Evolutionary conservation across 2,797 vertebrate species (phyloP).

Genomic region (Hozukius guyotensis): DNA sequence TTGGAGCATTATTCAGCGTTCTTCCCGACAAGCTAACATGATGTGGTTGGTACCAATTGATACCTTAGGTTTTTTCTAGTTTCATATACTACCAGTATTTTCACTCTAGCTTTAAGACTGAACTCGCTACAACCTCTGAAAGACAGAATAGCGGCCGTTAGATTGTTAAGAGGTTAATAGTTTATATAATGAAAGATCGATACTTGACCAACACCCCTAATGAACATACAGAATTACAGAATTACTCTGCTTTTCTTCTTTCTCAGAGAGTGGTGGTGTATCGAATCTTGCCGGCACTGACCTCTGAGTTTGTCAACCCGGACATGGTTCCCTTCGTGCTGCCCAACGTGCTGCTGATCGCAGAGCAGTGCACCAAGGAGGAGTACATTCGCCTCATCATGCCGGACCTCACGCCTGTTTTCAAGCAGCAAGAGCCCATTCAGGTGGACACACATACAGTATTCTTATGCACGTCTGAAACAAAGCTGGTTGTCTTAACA

Average conservation of each 20-base stretch:
- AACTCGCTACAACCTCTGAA: no score
- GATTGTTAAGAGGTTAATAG: no score
- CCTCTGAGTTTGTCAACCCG: conserved; percentile 96
- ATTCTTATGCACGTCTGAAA: not conserved
- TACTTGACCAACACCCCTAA: no score
- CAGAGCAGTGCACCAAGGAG: conserved; percentile 98
- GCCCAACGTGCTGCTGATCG: conserved; percentile 96
- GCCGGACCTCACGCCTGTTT: conserved; percentile 95
- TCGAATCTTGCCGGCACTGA: conserved; percentile 92
- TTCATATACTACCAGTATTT: no score
- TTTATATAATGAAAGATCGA: no score
- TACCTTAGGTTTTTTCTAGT: no score
- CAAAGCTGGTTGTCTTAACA: not conserved
- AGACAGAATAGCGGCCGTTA: no score
- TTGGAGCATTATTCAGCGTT: no score
- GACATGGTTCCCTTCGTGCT: conserved; percentile 99
- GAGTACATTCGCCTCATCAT: conserved; percentile 93
- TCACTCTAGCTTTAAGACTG: no score
- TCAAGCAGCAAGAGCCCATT: conserved; percentile 97
- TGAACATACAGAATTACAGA: not conserved
- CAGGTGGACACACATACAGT: conserved; percentile 83
- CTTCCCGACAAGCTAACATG: no score
- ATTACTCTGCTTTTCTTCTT: not conserved
- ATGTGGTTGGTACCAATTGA: no score
- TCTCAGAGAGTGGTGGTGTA: conserved; percentile 93